Evolutionary conservation across 2,797 vertebrate species (phyloP), one percentile per base, ranked within the genome.

Genomic region (Furcifer pardalis): DNA sequence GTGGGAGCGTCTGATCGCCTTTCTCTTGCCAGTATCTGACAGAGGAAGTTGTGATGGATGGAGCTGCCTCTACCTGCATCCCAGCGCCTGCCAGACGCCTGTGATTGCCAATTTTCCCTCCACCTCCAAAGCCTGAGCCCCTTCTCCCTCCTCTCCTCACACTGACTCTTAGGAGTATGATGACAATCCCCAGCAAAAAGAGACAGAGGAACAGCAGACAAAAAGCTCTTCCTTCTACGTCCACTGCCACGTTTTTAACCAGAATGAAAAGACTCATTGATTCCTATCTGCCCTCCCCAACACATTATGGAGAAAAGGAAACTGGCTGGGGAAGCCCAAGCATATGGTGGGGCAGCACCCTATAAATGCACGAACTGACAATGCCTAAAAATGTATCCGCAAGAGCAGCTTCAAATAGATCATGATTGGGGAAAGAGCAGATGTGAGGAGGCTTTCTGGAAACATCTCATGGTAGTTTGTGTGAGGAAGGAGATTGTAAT

Each of bases 21-120:
- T 15, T 85, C 37, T 40, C 69, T 40, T 83, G 79, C 52, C 82
- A 86, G 87, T 90, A 90, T 89, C 88, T 90, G 91, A 86, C 80
- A 68, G 68, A 78, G 42, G 69, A 63, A 27, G 0, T 9, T 68
- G 89, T 94, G 93, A 94, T 94, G 88, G 88, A 94, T 94, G 91
- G 84, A 9, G 72, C 85, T 66, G 84, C 83, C 84, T 89, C 80
- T 91, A 93, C 92, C 90, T 94, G 91, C 85, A 87, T 56, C 68
- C 27, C n/a, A n/a, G 10, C 13, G 91, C 90, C 1, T 62, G 30
- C 72, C 56, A 66, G 69, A 86, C 87, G 89, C 88, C 90, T 52
- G 44, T 93, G 90, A 92, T 90, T 93, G 94, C 90, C 91, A 74
- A 60, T 59, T 62, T n/a, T 37, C 17, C 15, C 68, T 30, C 75